A percentile compares a stretch with the other conserved stretches of the same genome.
These are phyloP conservation scores for Mesocentrotus franciscanus DNA, from an alignment of 53 echinoderm and acorn worm genomes.

Conservation along the genomic window DNA sequence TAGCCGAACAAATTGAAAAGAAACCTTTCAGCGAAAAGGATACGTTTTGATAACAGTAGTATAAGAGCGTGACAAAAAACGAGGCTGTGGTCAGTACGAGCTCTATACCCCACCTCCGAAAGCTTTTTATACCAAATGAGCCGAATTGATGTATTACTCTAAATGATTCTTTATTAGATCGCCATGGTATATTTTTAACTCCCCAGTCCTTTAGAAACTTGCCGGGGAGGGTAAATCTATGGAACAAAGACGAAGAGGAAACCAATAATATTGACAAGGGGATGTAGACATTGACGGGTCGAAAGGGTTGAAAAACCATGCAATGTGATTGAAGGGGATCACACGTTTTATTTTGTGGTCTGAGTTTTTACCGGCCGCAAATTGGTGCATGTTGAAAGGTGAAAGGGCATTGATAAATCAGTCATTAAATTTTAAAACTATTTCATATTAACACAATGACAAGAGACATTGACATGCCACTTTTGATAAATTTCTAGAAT, in stretches of 20 bases:
- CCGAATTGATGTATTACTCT: slow-evolving; percentile 20
- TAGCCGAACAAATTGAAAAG: not conserved
- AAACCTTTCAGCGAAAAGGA: not conserved
- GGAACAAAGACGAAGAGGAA: not conserved
- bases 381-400: not conserved
- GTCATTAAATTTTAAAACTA: not conserved
- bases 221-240: not conserved
- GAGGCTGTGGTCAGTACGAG: not conserved
- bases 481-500: not conserved
- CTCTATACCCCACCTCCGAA: not conserved
- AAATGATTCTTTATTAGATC: slow-evolving; percentile 50
- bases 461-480: not conserved
- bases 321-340: not conserved
- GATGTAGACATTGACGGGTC: not conserved
- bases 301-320: slow-evolving; percentile 19
- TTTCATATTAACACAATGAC: not conserved
- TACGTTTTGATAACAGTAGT: slow-evolving; percentile 10
- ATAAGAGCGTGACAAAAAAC: not conserved
- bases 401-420: not conserved
- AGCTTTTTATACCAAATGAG: not conserved
- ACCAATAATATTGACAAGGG: slow-evolving; percentile 9
- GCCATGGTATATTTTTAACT: slow-evolving; percentile 19
- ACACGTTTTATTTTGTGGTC: slow-evolving; percentile 15
- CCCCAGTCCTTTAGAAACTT: not conserved
- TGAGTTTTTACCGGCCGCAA: not conserved